Evolutionary conservation across 2,888 invertebrate genomes (phyloP).

Genomic region (Drosophila nigricruria): DNA sequence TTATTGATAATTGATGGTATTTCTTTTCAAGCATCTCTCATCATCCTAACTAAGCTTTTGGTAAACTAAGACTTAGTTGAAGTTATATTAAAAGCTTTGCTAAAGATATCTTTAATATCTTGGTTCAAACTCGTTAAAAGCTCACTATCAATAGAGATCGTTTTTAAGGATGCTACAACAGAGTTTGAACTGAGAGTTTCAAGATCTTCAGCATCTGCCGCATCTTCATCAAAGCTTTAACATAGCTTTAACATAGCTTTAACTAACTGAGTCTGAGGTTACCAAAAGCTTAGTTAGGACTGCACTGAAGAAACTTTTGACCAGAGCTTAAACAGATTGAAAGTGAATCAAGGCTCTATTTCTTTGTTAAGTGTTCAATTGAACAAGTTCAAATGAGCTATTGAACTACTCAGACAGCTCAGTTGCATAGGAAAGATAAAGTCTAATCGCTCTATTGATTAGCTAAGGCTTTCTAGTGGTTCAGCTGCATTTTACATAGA

Average conservation of each 20-base stretch:
- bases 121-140: not conserved
- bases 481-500: not conserved
- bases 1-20: too few relatives aligned
- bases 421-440: not conserved
- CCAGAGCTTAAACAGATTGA: not conserved
- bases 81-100: not conserved
- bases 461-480: not conserved
- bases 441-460: conserved; percentile 2
- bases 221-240: too few relatives aligned
- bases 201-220: too few relatives aligned
- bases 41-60: not conserved
- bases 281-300: too few relatives aligned
- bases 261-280: too few relatives aligned
- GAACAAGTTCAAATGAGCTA: not conserved
- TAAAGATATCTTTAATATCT: not conserved
- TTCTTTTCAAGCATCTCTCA: too few relatives aligned
- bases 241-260: too few relatives aligned
- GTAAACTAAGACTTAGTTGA: not conserved
- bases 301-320: too few relatives aligned
- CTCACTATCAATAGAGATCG: not conserved
- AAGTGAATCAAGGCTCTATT: not conserved
- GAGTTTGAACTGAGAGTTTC: too few relatives aligned
- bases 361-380: not conserved
- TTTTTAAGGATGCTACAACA: too few relatives aligned
- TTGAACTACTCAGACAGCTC: not conserved